These are phyloP conservation scores for Eumacrocentrus americanus DNA, from an alignment of 2,888 invertebrate genomes.

Conservation along the genomic window DNA sequence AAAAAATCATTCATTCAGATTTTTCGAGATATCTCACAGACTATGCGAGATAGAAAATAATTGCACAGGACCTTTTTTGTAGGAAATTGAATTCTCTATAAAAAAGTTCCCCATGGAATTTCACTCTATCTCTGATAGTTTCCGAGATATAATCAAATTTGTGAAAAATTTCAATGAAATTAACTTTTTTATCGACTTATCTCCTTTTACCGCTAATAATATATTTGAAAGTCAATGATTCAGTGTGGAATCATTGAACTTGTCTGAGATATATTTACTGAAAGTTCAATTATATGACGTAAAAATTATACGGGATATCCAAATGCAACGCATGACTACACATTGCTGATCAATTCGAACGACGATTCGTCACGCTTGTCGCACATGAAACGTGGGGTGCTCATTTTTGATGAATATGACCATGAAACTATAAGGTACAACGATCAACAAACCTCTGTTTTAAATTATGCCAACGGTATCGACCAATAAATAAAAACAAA, in stretches of 20 bases:
- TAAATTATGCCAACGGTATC: background rate
- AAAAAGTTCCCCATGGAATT: too few relatives aligned
- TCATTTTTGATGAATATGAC: constrained; percentile 7
- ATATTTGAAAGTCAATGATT: background rate
- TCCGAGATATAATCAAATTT: too few relatives aligned
- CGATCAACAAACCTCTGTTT: constrained; percentile 2
- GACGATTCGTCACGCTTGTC: constrained; percentile 22
- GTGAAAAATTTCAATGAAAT: too few relatives aligned
- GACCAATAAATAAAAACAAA: background rate
- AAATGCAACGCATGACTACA: constrained; percentile 26
- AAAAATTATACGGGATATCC: constrained; percentile 16
- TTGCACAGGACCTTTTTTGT: too few relatives aligned
- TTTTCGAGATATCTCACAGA: too few relatives aligned
- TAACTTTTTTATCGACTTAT: background rate
- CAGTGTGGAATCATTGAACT: background rate
- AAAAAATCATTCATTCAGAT: background rate
- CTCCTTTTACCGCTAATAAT: too few relatives aligned
- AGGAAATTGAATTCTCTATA: too few relatives aligned
- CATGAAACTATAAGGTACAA: constrained; percentile 11
- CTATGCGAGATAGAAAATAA: too few relatives aligned
- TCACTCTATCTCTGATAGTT: too few relatives aligned
- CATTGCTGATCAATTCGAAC: constrained; percentile 16
- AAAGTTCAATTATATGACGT: constrained; percentile 10
- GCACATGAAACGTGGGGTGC: constrained; percentile 9
- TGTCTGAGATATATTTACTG: background rate